Conservation (phyloP, 1,140 invertebrate genomes). For the Microplitis mediator region DNA sequence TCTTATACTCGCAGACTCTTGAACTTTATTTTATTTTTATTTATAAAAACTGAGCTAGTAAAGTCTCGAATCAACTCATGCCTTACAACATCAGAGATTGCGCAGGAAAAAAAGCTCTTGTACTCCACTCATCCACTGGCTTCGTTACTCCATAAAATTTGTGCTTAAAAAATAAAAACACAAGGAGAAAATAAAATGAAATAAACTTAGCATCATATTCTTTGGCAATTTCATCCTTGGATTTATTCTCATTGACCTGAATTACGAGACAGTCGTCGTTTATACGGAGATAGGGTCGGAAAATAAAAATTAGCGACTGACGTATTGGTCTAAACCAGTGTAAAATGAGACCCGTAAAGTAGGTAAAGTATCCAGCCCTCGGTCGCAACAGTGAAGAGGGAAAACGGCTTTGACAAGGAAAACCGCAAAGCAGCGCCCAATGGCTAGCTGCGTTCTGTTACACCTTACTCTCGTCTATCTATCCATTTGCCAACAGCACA, state of each 20-base stretch:
- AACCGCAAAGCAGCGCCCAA: constrained; percentile 44
- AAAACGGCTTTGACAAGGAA: constrained; percentile 50
- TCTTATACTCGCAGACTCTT: neutral
- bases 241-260: neutral
- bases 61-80: constrained; percentile 3
- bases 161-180: neutral
- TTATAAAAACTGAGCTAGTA: neutral
- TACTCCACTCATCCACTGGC: neutral
- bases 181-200: neutral
- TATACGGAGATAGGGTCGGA: too few species aligned
- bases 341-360: neutral
- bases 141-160: constrained; percentile 4
- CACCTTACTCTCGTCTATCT: neutral
- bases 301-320: too few species aligned
- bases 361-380: neutral
- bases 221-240: neutral
- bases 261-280: neutral
- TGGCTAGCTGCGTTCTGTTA: constrained; percentile 1
- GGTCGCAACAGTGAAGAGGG: constrained; percentile 9
- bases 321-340: too few species aligned
- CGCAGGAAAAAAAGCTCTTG: neutral
- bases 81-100: neutral
- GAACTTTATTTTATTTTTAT: neutral
- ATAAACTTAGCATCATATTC: neutral
- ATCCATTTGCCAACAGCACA: neutral